These are phyloP conservation scores for Perognathus longimembris DNA, from an alignment of 2,113 vertebrate species.

Conservation along the genomic window DNA sequence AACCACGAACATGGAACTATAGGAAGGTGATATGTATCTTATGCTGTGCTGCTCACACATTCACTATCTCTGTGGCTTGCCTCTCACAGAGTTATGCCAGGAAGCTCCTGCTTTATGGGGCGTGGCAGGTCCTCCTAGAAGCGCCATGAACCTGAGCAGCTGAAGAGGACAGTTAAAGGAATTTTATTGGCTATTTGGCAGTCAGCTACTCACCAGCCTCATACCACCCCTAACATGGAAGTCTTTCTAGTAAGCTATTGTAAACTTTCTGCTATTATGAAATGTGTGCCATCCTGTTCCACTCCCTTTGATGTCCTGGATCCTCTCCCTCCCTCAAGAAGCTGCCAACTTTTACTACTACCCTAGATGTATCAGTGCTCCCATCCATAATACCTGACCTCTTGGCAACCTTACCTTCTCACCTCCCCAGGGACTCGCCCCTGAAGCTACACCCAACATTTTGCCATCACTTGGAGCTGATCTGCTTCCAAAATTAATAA, in stretches of 20 bases:
- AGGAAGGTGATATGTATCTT: neutral
- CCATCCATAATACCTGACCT: neutral
- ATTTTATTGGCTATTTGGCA: neutral
- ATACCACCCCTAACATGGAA: neutral
- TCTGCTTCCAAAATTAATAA: slow-evolving; percentile 36
- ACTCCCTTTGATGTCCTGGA: neutral
- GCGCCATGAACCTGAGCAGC: neutral
- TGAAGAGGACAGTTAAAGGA: neutral
- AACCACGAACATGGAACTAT: neutral
- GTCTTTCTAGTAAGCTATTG: neutral
- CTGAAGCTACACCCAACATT: neutral
- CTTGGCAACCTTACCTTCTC: neutral
- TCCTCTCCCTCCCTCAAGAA: neutral
- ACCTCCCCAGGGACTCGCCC: neutral
- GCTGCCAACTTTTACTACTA: neutral
- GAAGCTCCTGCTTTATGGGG: neutral
- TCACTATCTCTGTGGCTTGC: neutral
- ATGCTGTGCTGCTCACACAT: neutral
- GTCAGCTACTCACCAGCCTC: neutral
- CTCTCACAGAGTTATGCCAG: neutral
- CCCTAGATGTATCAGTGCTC: neutral
- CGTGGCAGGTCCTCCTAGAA: too few species aligned
- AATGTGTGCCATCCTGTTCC: neutral
- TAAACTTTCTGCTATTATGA: neutral
- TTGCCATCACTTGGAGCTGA: neutral